Percentiles rank a stretch among this genome's conserved stretches.
phyloP scores from a whole-genome alignment of 1,140 invertebrate genomes.

The Drosophila lacteicornis region DNA sequence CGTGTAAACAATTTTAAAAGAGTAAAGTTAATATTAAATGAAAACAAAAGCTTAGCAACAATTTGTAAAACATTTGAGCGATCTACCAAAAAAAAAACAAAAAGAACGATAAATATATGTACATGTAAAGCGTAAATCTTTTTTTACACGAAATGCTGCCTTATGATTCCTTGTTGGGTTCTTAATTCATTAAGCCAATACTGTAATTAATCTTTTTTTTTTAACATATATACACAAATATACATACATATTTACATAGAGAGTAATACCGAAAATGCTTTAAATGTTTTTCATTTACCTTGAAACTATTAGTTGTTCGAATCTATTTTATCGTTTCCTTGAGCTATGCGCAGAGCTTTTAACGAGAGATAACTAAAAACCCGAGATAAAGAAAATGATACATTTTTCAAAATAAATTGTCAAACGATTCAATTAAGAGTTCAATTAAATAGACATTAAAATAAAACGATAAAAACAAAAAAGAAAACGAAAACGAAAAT shows the following conservation, averaged over 20 bases:
- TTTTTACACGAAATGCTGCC: slow-evolving; percentile 75
- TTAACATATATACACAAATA: slow-evolving; percentile 31
- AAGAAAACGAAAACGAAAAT: slow-evolving; percentile 58
- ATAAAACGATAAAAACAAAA: slow-evolving; percentile 32
- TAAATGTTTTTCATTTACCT: slow-evolving; percentile 57
- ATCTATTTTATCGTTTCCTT: slow-evolving; percentile 46
- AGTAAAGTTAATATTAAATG: slow-evolving; percentile 31
- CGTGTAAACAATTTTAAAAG: slow-evolving; percentile 54
- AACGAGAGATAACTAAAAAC: slow-evolving; percentile 24
- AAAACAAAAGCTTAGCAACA: slow-evolving; percentile 73
- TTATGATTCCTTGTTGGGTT: slow-evolving; percentile 83
- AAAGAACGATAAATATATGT: slow-evolving; percentile 21
- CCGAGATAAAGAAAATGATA: slow-evolving; percentile 22
- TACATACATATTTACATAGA: slow-evolving; percentile 38
- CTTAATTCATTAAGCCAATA: slow-evolving; percentile 68
- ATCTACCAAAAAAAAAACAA: slow-evolving; percentile 62
- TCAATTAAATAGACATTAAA: slow-evolving; percentile 64
- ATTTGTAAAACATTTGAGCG: slow-evolving; percentile 77
- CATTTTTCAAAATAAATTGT: slow-evolving; percentile 62
- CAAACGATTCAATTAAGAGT: slow-evolving; percentile 79
- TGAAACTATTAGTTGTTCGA: slow-evolving; percentile 19
- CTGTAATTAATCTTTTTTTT: slow-evolving; percentile 48
- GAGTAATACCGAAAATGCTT: slow-evolving; percentile 55
- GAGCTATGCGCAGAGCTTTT: slow-evolving; percentile 68
- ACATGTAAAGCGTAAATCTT: slow-evolving; percentile 35